Base-by-base conservation (phyloP, 2,888 invertebrate genomes). In the Nymphalis urticae region DNA sequence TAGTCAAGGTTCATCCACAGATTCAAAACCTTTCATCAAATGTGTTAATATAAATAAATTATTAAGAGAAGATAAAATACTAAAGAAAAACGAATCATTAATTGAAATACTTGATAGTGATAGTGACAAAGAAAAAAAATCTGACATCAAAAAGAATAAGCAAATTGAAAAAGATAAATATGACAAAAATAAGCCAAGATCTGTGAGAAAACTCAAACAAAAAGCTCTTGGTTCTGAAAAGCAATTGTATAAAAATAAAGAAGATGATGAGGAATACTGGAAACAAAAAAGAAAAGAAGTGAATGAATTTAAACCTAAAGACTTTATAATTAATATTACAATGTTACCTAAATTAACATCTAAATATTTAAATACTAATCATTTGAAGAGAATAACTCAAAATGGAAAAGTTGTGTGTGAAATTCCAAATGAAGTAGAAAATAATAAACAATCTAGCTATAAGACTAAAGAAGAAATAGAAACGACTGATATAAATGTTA, bases 41-140 rank as follows among this genome's bases (percentile, higher is more conserved):
- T 90, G 90, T 87, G 88, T 92, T 13, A 89, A 82, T 76, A 79
- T 92, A 36, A 84, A 72, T 60, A 90, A 89, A 76, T 78, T 92
- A 74, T 78, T 91, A 1, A 90, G 86, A 77, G 85, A 88, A 56
- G 80, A 86, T 74, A 75, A 59, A 58, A 2, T 58, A 51, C 19
- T 56, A 66, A 65, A 69, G 19, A 42, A 32, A 70, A 54, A 69
- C 62, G 65, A 69, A 48, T n/a, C 64, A 64, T 9, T 54, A 59
- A 72, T 71, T 54, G 68, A 71, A 68, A 62, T 68, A 64, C 54
- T 61, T 50, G 69, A 71, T 51, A 68, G 61, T 59, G 69, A 71
- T 58, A 66, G 58, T 47, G 73, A 72, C 50, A 61, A 65, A 50
- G 62, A 72, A 42, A 63, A 27, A 56, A 70, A 71, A 67, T 66